A percentile compares a stretch with the other conserved stretches of the same genome.
These are phyloP conservation scores for Smittia sp. DNA, from an alignment of 2,888 invertebrate genomes.

Conservation along the genomic window DNA sequence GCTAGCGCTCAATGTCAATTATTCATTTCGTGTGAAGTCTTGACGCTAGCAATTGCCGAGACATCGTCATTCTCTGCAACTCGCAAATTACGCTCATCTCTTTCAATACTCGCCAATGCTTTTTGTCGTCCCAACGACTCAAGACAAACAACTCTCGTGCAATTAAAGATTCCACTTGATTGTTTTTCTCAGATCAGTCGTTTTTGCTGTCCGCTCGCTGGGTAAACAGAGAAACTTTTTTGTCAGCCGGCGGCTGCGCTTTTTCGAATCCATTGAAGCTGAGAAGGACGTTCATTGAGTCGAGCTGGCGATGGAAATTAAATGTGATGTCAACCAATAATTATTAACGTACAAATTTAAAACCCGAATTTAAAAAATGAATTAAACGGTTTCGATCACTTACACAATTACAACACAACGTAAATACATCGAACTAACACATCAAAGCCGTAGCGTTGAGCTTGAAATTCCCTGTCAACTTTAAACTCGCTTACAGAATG, in stretches of 20 bases:
- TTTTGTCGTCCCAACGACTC: neutral
- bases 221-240: constrained; percentile 10
- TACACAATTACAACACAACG: too few relatives aligned
- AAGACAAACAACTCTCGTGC: constrained; percentile 5
- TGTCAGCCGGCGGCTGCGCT: neutral
- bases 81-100: constrained; percentile 36
- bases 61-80: constrained; percentile 2
- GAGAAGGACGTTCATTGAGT: too few relatives aligned
- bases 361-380: too few relatives aligned
- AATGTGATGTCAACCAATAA: too few relatives aligned
- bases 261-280: too few relatives aligned
- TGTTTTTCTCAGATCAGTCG: constrained; percentile 1
- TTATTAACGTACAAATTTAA: too few relatives aligned
- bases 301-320: too few relatives aligned
- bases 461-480: too few relatives aligned
- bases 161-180: constrained; percentile 15
- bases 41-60: neutral
- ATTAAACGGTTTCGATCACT: too few relatives aligned
- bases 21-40: neutral
- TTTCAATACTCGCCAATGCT: neutral
- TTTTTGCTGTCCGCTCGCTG: neutral
- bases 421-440: too few relatives aligned
- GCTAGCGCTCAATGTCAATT: neutral
- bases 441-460: too few relatives aligned
- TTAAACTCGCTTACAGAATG: too few relatives aligned